phyloP scores from a whole-genome alignment of 53 echinoderm and acorn worm species.

The Patiria pectinifera region DNA sequence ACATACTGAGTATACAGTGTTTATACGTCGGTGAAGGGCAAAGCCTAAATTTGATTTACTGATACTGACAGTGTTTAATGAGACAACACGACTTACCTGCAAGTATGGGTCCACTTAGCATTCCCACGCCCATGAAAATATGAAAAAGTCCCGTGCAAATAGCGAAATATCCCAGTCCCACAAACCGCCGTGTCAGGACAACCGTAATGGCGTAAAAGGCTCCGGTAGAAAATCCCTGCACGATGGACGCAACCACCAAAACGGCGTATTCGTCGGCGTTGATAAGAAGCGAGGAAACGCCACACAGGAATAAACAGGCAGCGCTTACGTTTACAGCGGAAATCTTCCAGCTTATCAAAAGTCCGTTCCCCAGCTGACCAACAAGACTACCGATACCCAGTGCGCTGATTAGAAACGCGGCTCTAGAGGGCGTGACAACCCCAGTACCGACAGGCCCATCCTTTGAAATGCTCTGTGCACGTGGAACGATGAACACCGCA shows the following conservation, averaged over 20 bases:
- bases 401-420: conserved; percentile 63
- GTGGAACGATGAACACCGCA: background rate
- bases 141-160: background rate
- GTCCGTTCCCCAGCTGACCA: conserved; percentile 57
- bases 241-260: background rate
- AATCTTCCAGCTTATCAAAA: background rate
- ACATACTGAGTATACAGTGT: too few relatives aligned
- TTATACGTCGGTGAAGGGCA: too few relatives aligned
- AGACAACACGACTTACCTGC: background rate
- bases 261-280: background rate
- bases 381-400: conserved; percentile 67
- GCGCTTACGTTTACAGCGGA: background rate
- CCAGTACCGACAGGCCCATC: too few relatives aligned
- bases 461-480: background rate
- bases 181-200: background rate
- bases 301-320: background rate
- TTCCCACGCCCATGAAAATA: background rate
- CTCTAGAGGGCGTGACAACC: conserved; percentile 6
- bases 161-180: background rate
- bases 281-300: background rate
- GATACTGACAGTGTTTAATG: too few relatives aligned
- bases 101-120: background rate
- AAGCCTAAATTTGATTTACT: too few relatives aligned
- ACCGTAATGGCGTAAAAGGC: background rate
- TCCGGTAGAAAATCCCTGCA: conserved; percentile 8